phyloP scores from a whole-genome alignment of 2,797 vertebrate species.

The Pristis pectinata region DNA sequence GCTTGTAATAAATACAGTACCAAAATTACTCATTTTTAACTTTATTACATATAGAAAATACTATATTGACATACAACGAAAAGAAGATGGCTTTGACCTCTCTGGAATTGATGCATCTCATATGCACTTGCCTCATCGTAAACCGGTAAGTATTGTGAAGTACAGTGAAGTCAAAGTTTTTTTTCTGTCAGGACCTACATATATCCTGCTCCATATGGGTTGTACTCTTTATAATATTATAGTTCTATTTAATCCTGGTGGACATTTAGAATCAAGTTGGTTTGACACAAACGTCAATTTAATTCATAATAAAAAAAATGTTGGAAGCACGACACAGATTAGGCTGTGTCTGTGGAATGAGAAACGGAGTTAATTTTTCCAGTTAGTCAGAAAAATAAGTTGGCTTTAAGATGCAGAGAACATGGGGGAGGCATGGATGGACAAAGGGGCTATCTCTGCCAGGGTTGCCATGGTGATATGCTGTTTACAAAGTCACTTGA shows the following conservation, averaged over 20 bases:
- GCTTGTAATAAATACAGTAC: not conserved
- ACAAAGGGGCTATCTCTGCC: too few species aligned
- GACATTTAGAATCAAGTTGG: not conserved
- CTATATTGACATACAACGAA: constrained; percentile 46
- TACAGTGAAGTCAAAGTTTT: not conserved
- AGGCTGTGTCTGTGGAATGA: too few species aligned
- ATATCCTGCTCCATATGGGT: not conserved
- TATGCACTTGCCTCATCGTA: not conserved
- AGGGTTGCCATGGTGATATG: too few species aligned
- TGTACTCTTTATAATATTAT: not conserved
- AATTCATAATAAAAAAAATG: not conserved
- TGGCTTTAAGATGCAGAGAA: too few species aligned
- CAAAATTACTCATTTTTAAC: not conserved
- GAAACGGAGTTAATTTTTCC: too few species aligned
- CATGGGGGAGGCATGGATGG: too few species aligned
- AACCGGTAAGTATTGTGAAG: constrained; percentile 39
- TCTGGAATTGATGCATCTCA: constrained; percentile 35
- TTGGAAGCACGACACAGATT: too few species aligned
- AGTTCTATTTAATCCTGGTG: not conserved
- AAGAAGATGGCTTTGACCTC: constrained; percentile 44
- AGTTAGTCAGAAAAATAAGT: too few species aligned
- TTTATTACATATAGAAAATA: constrained; percentile 44
- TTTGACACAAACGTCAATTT: not conserved
- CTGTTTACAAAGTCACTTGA: too few species aligned
- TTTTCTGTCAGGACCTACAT: not conserved